A percentile compares a stretch with the other conserved stretches of the same genome.
These are phyloP conservation scores for Lordiphosa fenestrarum DNA, from an alignment of 2,888 invertebrate genomes.

Conservation along the genomic window DNA sequence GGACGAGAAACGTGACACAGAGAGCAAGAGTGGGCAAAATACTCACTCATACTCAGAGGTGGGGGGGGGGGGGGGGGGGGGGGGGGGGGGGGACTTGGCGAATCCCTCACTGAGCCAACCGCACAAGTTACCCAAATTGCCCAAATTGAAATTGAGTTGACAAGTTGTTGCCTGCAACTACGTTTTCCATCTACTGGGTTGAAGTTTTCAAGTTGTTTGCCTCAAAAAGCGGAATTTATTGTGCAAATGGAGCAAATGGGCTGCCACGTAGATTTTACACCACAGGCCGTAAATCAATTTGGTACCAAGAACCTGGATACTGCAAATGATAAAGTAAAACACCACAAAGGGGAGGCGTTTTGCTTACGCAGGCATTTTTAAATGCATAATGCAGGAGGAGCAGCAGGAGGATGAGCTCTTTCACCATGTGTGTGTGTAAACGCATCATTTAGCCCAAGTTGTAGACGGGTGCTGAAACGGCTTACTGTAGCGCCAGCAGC, in stretches of 20 bases:
- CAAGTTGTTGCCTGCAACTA: conserved; percentile 54
- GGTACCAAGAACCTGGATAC: conserved; percentile 9
- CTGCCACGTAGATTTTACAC: conserved; percentile 6
- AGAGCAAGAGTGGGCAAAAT: not conserved
- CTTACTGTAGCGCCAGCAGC: conserved; percentile 66
- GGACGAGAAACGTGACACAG: conserved; percentile 59
- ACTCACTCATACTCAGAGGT: too few species aligned
- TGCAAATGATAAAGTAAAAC: conserved; percentile 42
- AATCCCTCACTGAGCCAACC: conserved; percentile 42
- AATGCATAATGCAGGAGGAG: conserved; percentile 61
- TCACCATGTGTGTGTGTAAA: conserved; percentile 30
- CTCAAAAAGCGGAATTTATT: conserved; percentile 32
- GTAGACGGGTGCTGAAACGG: conserved; percentile 23
- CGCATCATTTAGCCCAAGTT: conserved; percentile 57
- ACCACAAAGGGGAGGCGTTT: conserved; percentile 55
- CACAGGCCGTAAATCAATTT: conserved; percentile 64
- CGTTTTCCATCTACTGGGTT: conserved; percentile 4
- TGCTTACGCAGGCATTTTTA: conserved; percentile 67
- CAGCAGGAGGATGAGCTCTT: conserved; percentile 20
- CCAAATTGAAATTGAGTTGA: conserved; percentile 75
- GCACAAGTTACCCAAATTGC: conserved; percentile 73
- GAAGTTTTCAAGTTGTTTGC: conserved; percentile 37
- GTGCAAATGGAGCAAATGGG: conserved; percentile 28
- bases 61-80: too few species aligned
- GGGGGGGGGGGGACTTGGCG: too few species aligned